Conservation (phyloP, 30 jellyfish, hydroid and myxozoan genomes). For the Turritopsis dohrnii region DNA sequence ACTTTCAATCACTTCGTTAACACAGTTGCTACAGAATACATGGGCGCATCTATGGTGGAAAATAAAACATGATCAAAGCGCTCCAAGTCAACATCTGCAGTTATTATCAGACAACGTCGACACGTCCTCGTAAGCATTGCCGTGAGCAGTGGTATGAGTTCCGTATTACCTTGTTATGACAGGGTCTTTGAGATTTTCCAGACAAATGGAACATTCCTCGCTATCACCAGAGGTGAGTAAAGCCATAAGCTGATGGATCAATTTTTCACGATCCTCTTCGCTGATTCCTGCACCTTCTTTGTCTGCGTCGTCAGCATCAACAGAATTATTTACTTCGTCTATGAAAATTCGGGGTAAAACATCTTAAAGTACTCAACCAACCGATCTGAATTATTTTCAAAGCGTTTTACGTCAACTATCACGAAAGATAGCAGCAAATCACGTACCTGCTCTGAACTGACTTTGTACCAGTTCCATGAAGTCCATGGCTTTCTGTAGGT, state of each 20-base stretch:
- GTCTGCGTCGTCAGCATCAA: slow-evolving; percentile 23
- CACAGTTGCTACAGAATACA: slow-evolving; percentile 51
- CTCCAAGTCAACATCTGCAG: not conserved
- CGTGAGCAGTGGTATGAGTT: too few relatives aligned
- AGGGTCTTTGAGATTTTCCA: slow-evolving; percentile 48
- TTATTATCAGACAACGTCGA: not conserved
- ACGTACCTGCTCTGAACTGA: not conserved
- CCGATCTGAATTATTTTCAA: too few relatives aligned
- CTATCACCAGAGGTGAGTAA: slow-evolving; percentile 58
- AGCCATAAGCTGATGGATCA: slow-evolving; percentile 50
- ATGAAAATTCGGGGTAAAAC: not conserved
- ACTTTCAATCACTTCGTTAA: slow-evolving; percentile 47
- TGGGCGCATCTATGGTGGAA: slow-evolving; percentile 55
- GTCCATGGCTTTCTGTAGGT: slow-evolving; percentile 50
- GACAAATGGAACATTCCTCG: slow-evolving; percentile 61
- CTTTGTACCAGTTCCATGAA: slow-evolving; percentile 22
- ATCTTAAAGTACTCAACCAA: too few relatives aligned
- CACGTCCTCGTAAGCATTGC: too few relatives aligned
- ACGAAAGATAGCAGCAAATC: too few relatives aligned
- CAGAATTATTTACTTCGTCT: slow-evolving; percentile 19
- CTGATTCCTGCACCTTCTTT: slow-evolving; percentile 19
- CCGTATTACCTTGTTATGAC: slow-evolving; percentile 43
- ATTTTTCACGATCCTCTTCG: slow-evolving; percentile 28
- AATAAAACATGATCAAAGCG: not conserved
- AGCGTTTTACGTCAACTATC: too few relatives aligned